Evolutionary conservation across 2,797 vertebrate species (phyloP).

Genomic region (Adelosebastes latens): DNA sequence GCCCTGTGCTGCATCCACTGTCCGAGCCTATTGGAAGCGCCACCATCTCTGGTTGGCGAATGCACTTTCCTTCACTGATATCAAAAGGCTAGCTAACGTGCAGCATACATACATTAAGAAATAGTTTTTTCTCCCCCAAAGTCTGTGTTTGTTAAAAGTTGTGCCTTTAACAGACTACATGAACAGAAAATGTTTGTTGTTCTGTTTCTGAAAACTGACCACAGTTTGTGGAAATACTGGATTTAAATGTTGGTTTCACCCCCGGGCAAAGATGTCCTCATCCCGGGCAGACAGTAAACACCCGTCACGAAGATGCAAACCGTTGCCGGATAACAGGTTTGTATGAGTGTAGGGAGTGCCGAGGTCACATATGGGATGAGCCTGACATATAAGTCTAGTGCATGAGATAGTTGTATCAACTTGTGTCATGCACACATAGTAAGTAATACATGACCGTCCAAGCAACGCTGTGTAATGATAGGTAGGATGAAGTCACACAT

Average conservation of each 20-base stretch:
- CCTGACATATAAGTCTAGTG: background rate
- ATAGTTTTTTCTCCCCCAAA: no score
- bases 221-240: background rate
- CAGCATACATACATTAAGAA: no score
- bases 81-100: background rate
- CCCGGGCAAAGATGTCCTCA: background rate
- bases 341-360: background rate
- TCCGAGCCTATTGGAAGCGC: background rate
- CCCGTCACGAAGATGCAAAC: background rate
- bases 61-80: background rate
- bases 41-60: background rate
- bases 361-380: background rate
- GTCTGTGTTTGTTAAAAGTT: background rate
- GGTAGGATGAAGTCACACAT: constrained; percentile 20
- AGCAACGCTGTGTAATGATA: background rate
- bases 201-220: background rate
- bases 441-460: background rate
- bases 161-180: background rate
- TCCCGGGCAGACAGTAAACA: background rate
- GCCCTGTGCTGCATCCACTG: background rate
- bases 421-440: background rate
- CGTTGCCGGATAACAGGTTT: background rate
- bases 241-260: background rate
- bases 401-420: background rate
- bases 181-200: background rate